These are phyloP conservation scores for Drosophila paucipuncta DNA, from an alignment of 2,888 invertebrate species.

Conservation along the genomic window DNA sequence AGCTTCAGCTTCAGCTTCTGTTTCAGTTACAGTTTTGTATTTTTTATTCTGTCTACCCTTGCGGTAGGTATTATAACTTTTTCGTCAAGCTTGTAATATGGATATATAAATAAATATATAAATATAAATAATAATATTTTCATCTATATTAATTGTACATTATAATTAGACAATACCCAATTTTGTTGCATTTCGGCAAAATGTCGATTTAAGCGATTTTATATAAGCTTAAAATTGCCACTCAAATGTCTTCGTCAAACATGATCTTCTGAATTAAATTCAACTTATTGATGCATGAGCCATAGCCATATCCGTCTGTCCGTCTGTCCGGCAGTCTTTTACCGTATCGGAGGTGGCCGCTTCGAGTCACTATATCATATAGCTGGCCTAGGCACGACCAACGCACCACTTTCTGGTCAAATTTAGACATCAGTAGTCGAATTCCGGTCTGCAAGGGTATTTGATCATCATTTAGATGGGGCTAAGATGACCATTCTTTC, in stretches of 20 bases:
- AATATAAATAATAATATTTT: neutral
- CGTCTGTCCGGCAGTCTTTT: neutral
- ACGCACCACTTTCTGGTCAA: neutral
- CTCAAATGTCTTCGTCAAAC: neutral
- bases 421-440: neutral
- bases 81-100: neutral
- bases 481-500: neutral
- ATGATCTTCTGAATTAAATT: neutral
- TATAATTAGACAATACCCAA: neutral
- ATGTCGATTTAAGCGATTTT: neutral
- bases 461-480: neutral
- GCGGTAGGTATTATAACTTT: neutral
- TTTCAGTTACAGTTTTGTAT: constrained; percentile 15
- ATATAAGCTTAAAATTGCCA: neutral
- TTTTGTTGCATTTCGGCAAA: neutral
- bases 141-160: neutral
- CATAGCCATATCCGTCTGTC: neutral
- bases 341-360: neutral
- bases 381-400: neutral
- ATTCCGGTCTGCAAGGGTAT: neutral
- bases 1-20: constrained; percentile 4
- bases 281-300: neutral
- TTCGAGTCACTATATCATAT: too few species aligned
- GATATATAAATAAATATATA: neutral
- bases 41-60: neutral